Conservation (phyloP, 1,140 invertebrate genomes). For the Odontomachus brunneus region DNA sequence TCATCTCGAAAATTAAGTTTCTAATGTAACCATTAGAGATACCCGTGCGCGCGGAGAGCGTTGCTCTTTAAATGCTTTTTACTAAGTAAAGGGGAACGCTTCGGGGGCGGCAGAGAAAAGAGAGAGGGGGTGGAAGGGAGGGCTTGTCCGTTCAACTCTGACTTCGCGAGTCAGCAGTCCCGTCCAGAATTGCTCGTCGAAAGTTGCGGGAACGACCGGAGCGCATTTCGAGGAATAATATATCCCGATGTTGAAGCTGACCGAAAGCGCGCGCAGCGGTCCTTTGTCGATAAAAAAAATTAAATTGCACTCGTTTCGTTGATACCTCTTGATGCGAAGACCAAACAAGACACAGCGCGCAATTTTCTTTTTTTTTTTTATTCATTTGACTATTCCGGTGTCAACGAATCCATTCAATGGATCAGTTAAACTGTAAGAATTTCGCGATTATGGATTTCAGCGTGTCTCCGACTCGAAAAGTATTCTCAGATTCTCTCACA, state of each 20-base stretch:
- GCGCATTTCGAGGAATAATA: slow-evolving; percentile 1
- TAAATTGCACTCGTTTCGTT: no score
- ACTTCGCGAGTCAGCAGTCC: slow-evolving; percentile 34
- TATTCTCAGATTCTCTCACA: no score
- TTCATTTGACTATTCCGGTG: no score
- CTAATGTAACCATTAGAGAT: slow-evolving; percentile 46
- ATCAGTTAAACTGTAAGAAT: no score
- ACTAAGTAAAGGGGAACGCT: slow-evolving; percentile 21
- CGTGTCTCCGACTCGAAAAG: no score
- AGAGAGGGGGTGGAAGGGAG: no score
- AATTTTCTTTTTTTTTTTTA: no score
- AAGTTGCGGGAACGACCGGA: slow-evolving; percentile 15
- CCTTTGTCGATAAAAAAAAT: background rate
- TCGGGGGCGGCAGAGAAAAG: no score
- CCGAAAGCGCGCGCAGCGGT: background rate
- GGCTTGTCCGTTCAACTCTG: slow-evolving; percentile 29
- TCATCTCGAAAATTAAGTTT: slow-evolving; percentile 59
- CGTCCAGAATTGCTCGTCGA: background rate
- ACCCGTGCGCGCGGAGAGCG: slow-evolving; percentile 18
- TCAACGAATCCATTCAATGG: no score
- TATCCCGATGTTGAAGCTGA: background rate
- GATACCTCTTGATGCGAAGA: no score
- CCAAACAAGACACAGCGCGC: no score
- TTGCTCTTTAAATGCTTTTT: slow-evolving; percentile 57
- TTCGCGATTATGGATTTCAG: no score